These are phyloP conservation scores for Acromyrmex heyeri DNA, from an alignment of 1,140 invertebrate genomes.

Conservation along the genomic window DNA sequence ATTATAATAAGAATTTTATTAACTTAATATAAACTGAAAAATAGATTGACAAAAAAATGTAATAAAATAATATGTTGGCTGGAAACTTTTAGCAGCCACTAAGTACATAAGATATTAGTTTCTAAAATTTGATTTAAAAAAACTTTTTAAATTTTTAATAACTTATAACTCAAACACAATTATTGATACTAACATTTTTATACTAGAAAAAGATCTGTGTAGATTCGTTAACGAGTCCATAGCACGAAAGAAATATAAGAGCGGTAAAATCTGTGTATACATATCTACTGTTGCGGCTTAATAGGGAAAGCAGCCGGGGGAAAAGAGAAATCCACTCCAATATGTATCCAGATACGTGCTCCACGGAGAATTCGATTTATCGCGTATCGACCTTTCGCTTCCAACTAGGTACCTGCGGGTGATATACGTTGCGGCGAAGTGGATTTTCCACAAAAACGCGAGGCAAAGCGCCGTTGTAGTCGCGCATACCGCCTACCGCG, in stretches of 20 bases:
- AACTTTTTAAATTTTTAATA: background rate
- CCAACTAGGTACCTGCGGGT: constrained; percentile 59
- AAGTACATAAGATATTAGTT: background rate
- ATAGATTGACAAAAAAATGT: no score
- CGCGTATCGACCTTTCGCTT: constrained; percentile 41
- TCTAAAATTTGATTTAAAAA: background rate
- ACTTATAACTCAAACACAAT: background rate
- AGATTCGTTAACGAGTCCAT: constrained; percentile 1
- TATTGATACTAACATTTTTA: background rate
- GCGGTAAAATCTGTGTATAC: constrained; percentile 36
- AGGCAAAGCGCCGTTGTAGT: constrained; percentile 26
- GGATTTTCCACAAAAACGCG: constrained; percentile 60
- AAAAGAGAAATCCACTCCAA: constrained; percentile 44
- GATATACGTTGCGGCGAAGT: constrained; percentile 59
- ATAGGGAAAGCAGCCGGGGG: constrained; percentile 9
- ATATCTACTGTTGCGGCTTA: constrained; percentile 17
- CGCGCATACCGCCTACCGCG: constrained; percentile 18
- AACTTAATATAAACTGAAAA: no score
- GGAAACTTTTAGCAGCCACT: no score
- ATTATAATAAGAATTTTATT: no score
- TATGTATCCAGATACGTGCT: constrained; percentile 45
- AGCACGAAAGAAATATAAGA: constrained; percentile 16
- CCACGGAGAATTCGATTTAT: constrained; percentile 43
- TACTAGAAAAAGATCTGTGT: background rate
- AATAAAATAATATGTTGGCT: no score